Evolutionary conservation across 35 echinoderm and acorn worm genomes (phyloP), one percentile per base, ranked within the genome.

Genomic region (Acanthaster planci): DNA sequence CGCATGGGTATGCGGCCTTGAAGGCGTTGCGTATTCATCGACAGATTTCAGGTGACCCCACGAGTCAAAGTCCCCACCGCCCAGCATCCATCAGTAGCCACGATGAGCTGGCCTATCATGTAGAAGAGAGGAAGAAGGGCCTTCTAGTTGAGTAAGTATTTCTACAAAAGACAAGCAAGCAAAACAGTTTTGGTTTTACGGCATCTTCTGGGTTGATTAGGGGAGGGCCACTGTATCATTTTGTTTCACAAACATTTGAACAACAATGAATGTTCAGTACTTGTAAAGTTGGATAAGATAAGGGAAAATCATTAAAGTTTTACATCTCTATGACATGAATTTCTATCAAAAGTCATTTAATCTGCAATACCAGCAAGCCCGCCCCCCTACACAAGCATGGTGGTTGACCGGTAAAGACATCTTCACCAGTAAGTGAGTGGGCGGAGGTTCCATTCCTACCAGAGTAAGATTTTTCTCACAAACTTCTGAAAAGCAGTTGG

Each of bases 1-100:
- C 91, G 15, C 88, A 93, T 50, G 91, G 95, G 4, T 90, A 93
- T 77, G 95, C 95, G 0, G 88, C 95, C 0, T 58, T 97, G 76
- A 93, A 93, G 58, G 87, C 91, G 5, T 81, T 97, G 52, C 83
- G 89, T 47, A 76, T 87, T 21, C 93, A 97, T 77, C 81, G 88
- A 5, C 89, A 90, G 81, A 44, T 42, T 9, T 83, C 81, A 31
- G 81, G 37, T 51, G 87, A 78, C 40, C 30, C 76, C 21, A 30
- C 60, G 35, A 51, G 21, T 57, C 51, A 47, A 29, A 39, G 76
- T 60, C 38, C 67, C 21, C 26, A 47, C 34, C 36, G 84, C 5
- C 60, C 87, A n/a, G 72, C 87, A 8, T 89, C 87, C 8, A 83
- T 89, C 36, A 67, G 87, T 42, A 82, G 60, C 37, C 84, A 78